Base-by-base conservation (phyloP, 1,140 invertebrate genomes). In the Cephus cinctus region DNA sequence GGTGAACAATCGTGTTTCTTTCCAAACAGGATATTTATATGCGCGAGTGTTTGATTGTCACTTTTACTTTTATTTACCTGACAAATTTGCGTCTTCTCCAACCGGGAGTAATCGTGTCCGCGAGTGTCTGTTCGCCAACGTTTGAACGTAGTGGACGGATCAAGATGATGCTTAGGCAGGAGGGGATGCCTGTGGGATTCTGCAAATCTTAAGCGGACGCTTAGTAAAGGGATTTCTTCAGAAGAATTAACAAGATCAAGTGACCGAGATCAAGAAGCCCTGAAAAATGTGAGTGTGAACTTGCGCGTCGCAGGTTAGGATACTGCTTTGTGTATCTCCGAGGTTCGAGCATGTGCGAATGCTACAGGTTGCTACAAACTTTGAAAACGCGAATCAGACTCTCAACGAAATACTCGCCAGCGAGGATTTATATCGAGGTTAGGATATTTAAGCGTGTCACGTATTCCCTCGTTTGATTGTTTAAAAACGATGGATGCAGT, bases 191-290 rank as follows among this genome's bases (percentile, higher is more conserved):
- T 19, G 16, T 41, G 41, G 39, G 47, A 27, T 32, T 19, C 23
- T 47, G 21, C 44, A 34, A 46, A 27, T 21, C 45, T 20, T n/a
- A 9, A 32, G 39, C 22, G 43, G 30, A 36, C 40, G 9, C 18
- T 19, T 11, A 43, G 39, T 16, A 30, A 48, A 45, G 45, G 43
- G 51, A 27, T 41, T 44, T 50, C 41, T 23, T 30, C 46, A 16
- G 42, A 41, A 59, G 45, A 42, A 56, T 50, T 47, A 59, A 45
- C 54, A 50, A 59, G 61, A 63, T 67, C 69, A 70, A 67, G 67
- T 72, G 69, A 63, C 70, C 63, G 66, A 57, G 59, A 63, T 48
- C n/a, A n/a, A 57, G 59, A 58, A 64, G 66, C 52, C 47, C 56
- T 47, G 45, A 63, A 60, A 71, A 67, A 70, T 72, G 67, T 70